phyloP scores from a whole-genome alignment of 2,888 invertebrate genomes.

The Zhuqinia jingwanae region DNA sequence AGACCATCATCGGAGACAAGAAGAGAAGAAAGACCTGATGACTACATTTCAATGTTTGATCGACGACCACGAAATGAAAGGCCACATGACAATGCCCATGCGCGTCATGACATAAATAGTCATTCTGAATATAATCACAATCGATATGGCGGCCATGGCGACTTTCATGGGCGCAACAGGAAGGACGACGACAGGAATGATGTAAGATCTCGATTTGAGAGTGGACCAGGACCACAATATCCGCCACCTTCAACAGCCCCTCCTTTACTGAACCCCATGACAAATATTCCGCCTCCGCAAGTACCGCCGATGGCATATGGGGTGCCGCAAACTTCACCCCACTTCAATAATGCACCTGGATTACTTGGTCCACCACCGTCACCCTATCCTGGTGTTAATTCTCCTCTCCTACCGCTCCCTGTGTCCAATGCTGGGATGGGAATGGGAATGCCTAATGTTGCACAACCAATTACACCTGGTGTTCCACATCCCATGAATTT shows the following conservation, averaged over 20 bases:
- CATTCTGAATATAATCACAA: slow-evolving; percentile 60
- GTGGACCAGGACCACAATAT: not conserved
- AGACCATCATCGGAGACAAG: slow-evolving; percentile 52
- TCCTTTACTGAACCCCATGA: slow-evolving; percentile 25
- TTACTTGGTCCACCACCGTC: slow-evolving; percentile 34
- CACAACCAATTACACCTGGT: slow-evolving; percentile 27
- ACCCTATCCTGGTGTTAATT: not conserved
- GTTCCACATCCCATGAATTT: slow-evolving; percentile 46
- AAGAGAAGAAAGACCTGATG: slow-evolving; percentile 48
- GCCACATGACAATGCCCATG: slow-evolving; percentile 4
- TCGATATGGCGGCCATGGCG: not conserved
- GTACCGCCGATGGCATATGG: slow-evolving; percentile 25
- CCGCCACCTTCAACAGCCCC: not conserved
- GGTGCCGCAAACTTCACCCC: not conserved
- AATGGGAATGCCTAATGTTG: slow-evolving; percentile 23
- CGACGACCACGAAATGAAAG: slow-evolving; percentile 49
- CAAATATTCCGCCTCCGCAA: slow-evolving; percentile 30
- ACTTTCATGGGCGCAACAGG: slow-evolving; percentile 34
- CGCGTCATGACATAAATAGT: not conserved
- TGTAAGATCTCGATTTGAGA: slow-evolving; percentile 41
- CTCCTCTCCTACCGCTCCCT: slow-evolving; percentile 25
- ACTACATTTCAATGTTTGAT: slow-evolving; percentile 52
- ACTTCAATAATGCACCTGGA: slow-evolving; percentile 17
- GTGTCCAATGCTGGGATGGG: slow-evolving; percentile 40
- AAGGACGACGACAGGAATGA: slow-evolving; percentile 35